Evolutionary conservation across 2,888 invertebrate genomes (phyloP).

Genomic region (Ypsolopha scabrella): DNA sequence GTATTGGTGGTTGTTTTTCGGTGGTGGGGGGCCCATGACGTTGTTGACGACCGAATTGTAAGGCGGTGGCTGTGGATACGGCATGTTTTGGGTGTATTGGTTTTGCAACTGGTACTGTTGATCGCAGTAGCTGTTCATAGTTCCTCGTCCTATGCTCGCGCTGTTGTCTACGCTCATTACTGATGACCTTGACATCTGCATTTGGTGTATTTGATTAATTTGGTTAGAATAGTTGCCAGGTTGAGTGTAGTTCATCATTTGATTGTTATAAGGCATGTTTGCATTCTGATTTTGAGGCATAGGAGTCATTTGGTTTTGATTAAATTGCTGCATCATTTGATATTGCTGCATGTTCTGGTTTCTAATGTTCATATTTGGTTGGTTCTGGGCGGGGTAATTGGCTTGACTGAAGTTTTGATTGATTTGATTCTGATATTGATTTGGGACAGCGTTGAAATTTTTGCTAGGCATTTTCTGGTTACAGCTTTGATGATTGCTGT

Average conservation of each 20-base stretch:
- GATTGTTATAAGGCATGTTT: slow-evolving; percentile 40
- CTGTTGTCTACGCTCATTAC: slow-evolving; percentile 62
- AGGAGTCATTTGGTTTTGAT: slow-evolving; percentile 40
- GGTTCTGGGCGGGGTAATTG: slow-evolving; percentile 36
- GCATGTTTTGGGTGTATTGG: slow-evolving; percentile 47
- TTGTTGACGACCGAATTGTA: slow-evolving; percentile 56
- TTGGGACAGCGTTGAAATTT: slow-evolving; percentile 37
- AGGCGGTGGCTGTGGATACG: slow-evolving; percentile 53
- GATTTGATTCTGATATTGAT: slow-evolving; percentile 31
- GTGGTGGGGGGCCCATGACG: slow-evolving; percentile 61
- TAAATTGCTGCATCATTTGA: slow-evolving; percentile 50
- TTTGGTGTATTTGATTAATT: slow-evolving; percentile 42
- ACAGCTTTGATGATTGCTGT: slow-evolving; percentile 35
- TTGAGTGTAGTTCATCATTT: slow-evolving; percentile 46
- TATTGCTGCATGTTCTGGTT: slow-evolving; percentile 52
- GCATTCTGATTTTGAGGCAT: slow-evolving; percentile 31
- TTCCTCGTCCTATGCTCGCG: slow-evolving; percentile 48
- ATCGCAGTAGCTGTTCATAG: slow-evolving; percentile 50
- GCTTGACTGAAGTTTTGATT: slow-evolving; percentile 38
- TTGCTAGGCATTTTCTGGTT: slow-evolving; percentile 41
- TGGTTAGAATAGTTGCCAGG: slow-evolving; percentile 39
- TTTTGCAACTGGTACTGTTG: slow-evolving; percentile 38
- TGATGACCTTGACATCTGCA: slow-evolving; percentile 59
- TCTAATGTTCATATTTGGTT: slow-evolving; percentile 32
- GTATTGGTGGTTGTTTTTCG: slow-evolving; percentile 60